These are phyloP conservation scores for Epinotia brunnichana DNA, from an alignment of 2,888 invertebrate species.

Conservation along the genomic window DNA sequence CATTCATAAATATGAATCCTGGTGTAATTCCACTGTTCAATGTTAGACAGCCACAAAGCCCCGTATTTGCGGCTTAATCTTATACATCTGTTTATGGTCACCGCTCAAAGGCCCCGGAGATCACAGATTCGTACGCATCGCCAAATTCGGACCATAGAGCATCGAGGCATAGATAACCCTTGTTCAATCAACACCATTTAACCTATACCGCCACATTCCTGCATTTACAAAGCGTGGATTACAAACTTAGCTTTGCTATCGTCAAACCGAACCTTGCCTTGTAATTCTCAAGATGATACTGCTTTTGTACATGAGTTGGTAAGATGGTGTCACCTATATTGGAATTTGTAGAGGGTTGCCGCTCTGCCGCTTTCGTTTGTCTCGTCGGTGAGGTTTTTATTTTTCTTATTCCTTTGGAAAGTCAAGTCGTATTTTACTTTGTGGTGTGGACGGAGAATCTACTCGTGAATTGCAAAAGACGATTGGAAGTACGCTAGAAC, in stretches of 20 bases:
- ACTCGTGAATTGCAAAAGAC: neutral
- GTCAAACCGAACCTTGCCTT: neutral
- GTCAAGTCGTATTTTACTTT: neutral
- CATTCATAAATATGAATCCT: neutral
- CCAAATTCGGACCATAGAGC: slow-evolving; percentile 8
- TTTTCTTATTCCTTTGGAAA: slow-evolving; percentile 11
- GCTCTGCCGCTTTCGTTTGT: slow-evolving; percentile 27
- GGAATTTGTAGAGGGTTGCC: slow-evolving; percentile 33
- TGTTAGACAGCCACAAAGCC: neutral
- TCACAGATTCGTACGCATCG: slow-evolving; percentile 10
- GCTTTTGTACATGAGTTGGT: neutral
- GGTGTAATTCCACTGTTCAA: slow-evolving; percentile 1
- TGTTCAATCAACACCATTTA: slow-evolving; percentile 39
- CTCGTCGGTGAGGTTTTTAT: slow-evolving; percentile 10
- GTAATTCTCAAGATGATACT: neutral
- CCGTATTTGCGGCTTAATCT: slow-evolving; percentile 4
- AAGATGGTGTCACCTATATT: slow-evolving; percentile 35
- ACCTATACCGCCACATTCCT: slow-evolving; percentile 31
- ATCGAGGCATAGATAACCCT: slow-evolving; percentile 29
- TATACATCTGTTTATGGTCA: neutral
- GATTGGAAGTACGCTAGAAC: neutral
- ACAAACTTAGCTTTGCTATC: slow-evolving; percentile 8
- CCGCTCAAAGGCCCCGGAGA: neutral
- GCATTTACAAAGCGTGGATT: slow-evolving; percentile 23
- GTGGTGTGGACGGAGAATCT: neutral